Evolutionary conservation across 2,888 invertebrate genomes (phyloP).

Genomic region (Seladonia tumulorum): DNA sequence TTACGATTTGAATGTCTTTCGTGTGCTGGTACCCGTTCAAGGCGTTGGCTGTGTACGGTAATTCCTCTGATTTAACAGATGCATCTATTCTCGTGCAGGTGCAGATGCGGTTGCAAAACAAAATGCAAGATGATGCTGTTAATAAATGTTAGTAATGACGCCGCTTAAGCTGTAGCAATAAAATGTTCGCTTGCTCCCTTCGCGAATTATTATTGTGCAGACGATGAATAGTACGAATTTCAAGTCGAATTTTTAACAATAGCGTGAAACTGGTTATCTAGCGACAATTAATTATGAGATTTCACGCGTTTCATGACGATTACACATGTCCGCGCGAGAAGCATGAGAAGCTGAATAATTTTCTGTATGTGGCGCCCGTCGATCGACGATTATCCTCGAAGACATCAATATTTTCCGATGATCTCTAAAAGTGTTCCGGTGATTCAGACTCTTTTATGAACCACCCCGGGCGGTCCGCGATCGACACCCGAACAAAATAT

Average conservation of each 20-base stretch:
- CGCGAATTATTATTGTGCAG: neutral
- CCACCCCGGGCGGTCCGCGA: constrained; percentile 22
- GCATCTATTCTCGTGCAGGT: constrained; percentile 69
- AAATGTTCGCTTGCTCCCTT: neutral
- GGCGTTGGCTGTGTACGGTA: constrained; percentile 81
- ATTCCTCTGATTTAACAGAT: constrained; percentile 77
- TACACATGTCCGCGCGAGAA: neutral
- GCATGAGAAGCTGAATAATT: neutral
- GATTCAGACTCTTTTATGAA: constrained; percentile 52
- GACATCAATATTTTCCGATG: constrained; percentile 20
- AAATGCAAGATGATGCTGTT: constrained; percentile 48
- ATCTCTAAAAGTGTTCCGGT: constrained; percentile 54
- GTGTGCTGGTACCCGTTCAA: constrained; percentile 66
- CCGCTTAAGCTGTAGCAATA: constrained; percentile 5
- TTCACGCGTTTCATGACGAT: neutral
- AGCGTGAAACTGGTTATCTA: neutral
- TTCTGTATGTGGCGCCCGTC: constrained; percentile 3
- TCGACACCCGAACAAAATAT: constrained; percentile 54
- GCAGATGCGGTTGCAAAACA: constrained; percentile 56
- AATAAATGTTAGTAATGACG: constrained; percentile 45
- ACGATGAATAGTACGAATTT: neutral
- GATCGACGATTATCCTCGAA: constrained; percentile 15
- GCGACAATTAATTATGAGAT: neutral
- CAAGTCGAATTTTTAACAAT: neutral
- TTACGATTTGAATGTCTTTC: constrained; percentile 71